These are phyloP conservation scores for Sardina pilchardus DNA, from an alignment of 2,113 vertebrate species.

Conservation along the genomic window DNA sequence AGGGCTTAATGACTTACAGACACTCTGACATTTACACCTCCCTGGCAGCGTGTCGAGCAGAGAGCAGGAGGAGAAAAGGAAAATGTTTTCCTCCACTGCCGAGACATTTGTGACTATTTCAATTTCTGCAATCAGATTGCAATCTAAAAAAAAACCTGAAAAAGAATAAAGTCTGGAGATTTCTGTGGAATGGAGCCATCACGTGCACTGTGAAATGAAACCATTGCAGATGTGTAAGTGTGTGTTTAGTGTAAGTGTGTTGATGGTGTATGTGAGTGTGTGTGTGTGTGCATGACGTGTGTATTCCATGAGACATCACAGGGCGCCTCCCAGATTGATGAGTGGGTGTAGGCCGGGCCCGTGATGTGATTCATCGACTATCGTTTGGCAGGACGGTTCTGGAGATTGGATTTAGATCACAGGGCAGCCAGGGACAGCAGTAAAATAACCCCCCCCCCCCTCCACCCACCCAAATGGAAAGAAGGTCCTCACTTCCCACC, in stretches of 20 bases:
- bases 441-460: conserved; percentile 41
- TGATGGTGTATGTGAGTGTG: neutral
- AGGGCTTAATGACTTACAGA: conserved; percentile 64
- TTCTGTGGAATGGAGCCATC: neutral
- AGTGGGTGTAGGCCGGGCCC: conserved; percentile 39
- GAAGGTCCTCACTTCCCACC: conserved; percentile 24
- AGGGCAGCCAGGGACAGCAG: conserved; percentile 43
- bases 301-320: neutral
- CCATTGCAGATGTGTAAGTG: neutral
- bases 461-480: neutral
- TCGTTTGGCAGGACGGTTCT: conserved; percentile 54
- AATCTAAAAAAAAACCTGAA: neutral
- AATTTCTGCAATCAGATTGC: neutral
- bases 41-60: too few relatives aligned
- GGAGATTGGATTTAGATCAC: conserved; percentile 62
- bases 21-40: conserved; percentile 68
- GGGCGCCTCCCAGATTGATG: conserved; percentile 60
- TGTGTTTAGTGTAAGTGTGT: neutral
- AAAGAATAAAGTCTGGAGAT: neutral
- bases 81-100: neutral
- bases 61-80: neutral
- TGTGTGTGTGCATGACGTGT: neutral
- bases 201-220: neutral
- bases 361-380: conserved; percentile 53
- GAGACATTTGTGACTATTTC: too few relatives aligned